These are phyloP conservation scores for Tympanoctomys barrerae DNA, from an alignment of 2,797 vertebrate species.

Conservation along the genomic window DNA sequence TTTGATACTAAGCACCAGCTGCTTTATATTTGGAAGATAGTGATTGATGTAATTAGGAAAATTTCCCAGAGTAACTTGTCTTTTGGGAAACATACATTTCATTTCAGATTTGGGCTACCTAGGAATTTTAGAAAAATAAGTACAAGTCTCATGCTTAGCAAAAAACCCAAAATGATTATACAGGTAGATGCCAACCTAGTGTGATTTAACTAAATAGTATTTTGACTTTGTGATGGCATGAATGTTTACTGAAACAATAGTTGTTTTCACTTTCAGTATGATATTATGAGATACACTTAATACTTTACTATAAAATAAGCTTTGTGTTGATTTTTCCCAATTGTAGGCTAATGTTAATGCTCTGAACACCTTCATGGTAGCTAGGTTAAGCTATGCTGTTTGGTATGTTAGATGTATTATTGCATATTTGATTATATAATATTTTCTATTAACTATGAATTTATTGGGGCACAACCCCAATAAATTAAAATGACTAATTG, in stretches of 20 bases:
- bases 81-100: constrained; percentile 20
- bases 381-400: neutral
- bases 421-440: neutral
- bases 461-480: neutral
- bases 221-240: neutral
- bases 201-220: neutral
- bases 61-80: constrained; percentile 15
- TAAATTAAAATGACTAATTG: no score
- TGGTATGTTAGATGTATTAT: no score
- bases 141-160: neutral
- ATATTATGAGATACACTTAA: neutral
- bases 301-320: neutral
- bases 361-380: neutral
- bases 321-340: neutral
- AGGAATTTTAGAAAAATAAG: neutral
- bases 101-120: constrained; percentile 16
- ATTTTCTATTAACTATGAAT: neutral
- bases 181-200: neutral
- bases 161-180: neutral
- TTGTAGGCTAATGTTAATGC: neutral
- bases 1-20: neutral
- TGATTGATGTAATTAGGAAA: neutral
- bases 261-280: neutral
- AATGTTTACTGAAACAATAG: neutral
- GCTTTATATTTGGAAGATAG: neutral